Evolutionary conservation across 92 coral and sea anemone species (phyloP), one percentile per base, ranked within the genome.

Genomic region (Plumapathes pennacea): DNA sequence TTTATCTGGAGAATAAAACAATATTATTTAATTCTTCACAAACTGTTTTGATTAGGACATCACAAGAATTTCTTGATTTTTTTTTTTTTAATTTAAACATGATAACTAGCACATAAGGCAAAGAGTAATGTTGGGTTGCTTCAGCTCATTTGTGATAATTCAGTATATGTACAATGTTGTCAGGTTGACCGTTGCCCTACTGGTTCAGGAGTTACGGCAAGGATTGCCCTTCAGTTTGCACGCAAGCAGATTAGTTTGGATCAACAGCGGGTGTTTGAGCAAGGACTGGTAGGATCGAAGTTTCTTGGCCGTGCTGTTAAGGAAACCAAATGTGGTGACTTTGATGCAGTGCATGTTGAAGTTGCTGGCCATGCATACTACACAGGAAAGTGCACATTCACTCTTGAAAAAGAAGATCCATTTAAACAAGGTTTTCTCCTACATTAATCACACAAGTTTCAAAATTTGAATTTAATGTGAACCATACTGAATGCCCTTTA

Each of bases 141-240:
- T n/a, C n/a, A n/a, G n/a, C n/a, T n/a, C n/a, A n/a, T n/a, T n/a
- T n/a, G n/a, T n/a, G n/a, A n/a, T n/a, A n/a, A n/a, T n/a, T n/a
- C n/a, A n/a, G n/a, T n/a, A n/a, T n/a, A n/a, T n/a, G n/a, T n/a
- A n/a, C n/a, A 4, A 36, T 15, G 59, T 54, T 43, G 11, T 14
- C 38, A 94, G 99, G 95, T 94, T 55, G 99, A 94, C 57, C 83
- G 99, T 8, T 29, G 80, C 26, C 99, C 99, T 24, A 84, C 95
- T 39, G 99, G 99, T 13, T 94, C 99, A 26, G 99, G 99, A 9
- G 95, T 94, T 38, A 89, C 99, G 19, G 97, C 99, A 0, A 90
- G 99, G 34, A 73, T 94, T 50, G 99, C 99, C 5, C 94, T 94
- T 10, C 99, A 94, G 61, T 77, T 80, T 64, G 97, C 88, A 24